A percentile compares a stretch with the other conserved stretches of the same genome.
phyloP scores from a whole-genome alignment of 2,888 invertebrate genomes.

The Phalangium opilio region DNA sequence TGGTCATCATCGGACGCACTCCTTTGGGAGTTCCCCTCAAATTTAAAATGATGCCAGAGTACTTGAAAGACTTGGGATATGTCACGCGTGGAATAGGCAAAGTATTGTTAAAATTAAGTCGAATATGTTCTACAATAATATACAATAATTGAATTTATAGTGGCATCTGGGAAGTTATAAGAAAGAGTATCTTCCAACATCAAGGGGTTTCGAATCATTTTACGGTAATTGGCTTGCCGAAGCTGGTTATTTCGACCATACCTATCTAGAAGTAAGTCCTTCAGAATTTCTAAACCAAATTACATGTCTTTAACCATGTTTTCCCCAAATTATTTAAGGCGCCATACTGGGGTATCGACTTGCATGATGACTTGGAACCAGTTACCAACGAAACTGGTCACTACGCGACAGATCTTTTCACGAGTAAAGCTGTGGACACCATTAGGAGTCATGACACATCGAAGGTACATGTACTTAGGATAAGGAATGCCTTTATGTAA shows the following conservation, averaged over 20 bases:
- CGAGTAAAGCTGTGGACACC: conserved; percentile 53
- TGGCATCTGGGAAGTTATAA: conserved; percentile 68
- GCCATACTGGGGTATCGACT: conserved; percentile 42
- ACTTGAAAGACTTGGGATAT: conserved; percentile 64
- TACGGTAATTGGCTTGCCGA: conserved; percentile 78
- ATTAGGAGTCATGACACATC: conserved; percentile 49
- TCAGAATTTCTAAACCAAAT: conserved; percentile 6
- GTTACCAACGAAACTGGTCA: conserved; percentile 61
- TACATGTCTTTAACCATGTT: no score
- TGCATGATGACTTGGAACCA: conserved; percentile 46
- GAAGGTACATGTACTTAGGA: conserved; percentile 6
- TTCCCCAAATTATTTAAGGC: no score
- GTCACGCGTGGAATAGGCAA: conserved; percentile 63
- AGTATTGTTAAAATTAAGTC: conserved; percentile 24
- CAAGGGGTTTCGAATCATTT: conserved; percentile 62
- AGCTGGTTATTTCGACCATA: conserved; percentile 81
- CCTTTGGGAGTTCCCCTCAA: conserved; percentile 63
- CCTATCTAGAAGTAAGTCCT: conserved; percentile 31
- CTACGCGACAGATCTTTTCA: conserved; percentile 71
- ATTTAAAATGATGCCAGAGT: conserved; percentile 66
- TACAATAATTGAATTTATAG: no score
- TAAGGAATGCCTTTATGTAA: neutral
- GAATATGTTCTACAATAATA: no score
- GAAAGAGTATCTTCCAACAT: conserved; percentile 54
- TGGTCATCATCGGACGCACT: conserved; percentile 58